Conservation (phyloP, 2,797 vertebrate species). For the Clarias pachynema region DNA sequence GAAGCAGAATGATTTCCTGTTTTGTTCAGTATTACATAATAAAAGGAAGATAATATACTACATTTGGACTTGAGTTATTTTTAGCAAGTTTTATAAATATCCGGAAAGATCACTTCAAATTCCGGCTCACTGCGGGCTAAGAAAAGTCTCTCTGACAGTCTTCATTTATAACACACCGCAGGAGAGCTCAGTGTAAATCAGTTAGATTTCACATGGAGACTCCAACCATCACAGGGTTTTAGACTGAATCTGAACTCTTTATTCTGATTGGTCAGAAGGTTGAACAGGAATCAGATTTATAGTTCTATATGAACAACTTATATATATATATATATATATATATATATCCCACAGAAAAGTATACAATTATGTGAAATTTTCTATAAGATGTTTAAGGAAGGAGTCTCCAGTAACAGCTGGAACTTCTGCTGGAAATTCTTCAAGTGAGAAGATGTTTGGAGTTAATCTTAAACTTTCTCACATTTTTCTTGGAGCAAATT, state of each 20-base stretch:
- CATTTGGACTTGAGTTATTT: neutral
- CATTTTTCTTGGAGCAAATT: neutral
- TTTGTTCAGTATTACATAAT: neutral
- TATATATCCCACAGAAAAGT: too few species aligned
- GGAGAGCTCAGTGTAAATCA: conserved; percentile 47
- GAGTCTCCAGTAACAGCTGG: neutral
- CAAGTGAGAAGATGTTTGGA: neutral
- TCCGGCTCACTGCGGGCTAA: neutral
- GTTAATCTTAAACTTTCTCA: neutral
- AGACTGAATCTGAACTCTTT: neutral
- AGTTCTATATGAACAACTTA: neutral
- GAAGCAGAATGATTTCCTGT: neutral
- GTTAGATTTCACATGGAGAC: conserved; percentile 35
- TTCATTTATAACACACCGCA: conserved; percentile 53
- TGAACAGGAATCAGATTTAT: neutral
- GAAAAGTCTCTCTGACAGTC: conserved; percentile 24
- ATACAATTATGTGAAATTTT: neutral
- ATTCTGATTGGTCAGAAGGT: neutral
- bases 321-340: too few species aligned
- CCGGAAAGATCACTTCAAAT: conserved; percentile 37
- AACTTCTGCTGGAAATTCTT: neutral
- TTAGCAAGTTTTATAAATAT: conserved; percentile 31
- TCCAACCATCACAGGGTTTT: conserved; percentile 25
- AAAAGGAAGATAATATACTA: neutral
- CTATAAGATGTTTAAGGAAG: neutral